Evolutionary conservation across 2,888 invertebrate species (phyloP), one percentile per base, ranked within the genome.

Genomic region (Phortica okadai): DNA sequence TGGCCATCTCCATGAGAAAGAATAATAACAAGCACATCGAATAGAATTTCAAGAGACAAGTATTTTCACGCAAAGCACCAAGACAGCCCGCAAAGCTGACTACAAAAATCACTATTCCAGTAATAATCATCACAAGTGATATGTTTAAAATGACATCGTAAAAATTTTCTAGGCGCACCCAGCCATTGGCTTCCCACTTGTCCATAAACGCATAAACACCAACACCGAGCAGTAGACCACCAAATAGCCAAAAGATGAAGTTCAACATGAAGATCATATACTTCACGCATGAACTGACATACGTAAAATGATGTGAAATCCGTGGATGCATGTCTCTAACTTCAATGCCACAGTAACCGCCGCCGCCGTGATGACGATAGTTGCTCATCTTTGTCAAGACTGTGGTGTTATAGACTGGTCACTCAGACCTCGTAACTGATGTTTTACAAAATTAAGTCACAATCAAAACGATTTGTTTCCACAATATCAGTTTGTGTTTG

Each of bases 71-170:
- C 41, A 92, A 79, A 10, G 92, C 92, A 8, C 92, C 98, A 14
- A 98, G 95, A 90, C 98, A 98, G 6, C 98, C 98, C 25, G 97
- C 96, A 91, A 98, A 98, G 91, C 97, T 97, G 74, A 98, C 97
- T 73, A 97, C 94, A 91, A 98, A 98, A n/a, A 98, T 95, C 7
- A 98, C 95, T 50, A 95, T 95, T 2, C 98, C 98, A 77, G 97
- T 94, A 77, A 98, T 94, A n/a, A 97, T 95, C 92, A 98, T 95
- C 75, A 98, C 95, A 77, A 98, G 93, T 41, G 98, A 97, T 84
- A 98, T 95, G 91, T 98, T 98, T 75, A 98, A 92, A 82, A 97
- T 95, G 58, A 98, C 94, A 92, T 98, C 98, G 89, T 98, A 98
- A 11, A 98, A 94, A 73, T 96, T 97, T 87, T 97, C 96, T 83